Conservation (phyloP, 2,888 invertebrate species). For the Drosophila mayaguana region DNA sequence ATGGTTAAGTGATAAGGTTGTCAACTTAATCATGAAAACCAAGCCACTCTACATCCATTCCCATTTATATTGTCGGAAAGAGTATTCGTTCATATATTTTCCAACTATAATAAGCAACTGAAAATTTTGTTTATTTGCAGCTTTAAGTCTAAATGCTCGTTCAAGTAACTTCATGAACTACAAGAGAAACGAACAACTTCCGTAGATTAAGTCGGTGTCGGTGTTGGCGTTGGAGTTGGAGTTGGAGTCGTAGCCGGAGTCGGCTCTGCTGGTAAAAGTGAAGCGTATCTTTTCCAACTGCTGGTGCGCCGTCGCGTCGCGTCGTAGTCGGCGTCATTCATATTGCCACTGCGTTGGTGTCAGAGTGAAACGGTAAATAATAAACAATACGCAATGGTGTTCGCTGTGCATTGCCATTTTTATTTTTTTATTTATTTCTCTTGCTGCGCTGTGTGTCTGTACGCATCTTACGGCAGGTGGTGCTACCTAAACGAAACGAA, state of each 20-base stretch:
- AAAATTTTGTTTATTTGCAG: conserved; percentile 59
- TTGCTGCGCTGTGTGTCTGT: conserved; percentile 12
- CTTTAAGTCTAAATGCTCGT: conserved; percentile 35
- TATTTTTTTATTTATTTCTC: conserved; percentile 38
- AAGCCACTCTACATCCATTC: neutral
- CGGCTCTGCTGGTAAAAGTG: conserved; percentile 42
- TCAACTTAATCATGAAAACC: too few relatives aligned
- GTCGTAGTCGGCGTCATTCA: conserved; percentile 21
- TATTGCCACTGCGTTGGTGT: conserved; percentile 52
- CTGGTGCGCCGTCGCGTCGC: neutral
- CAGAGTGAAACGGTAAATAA: conserved; percentile 71
- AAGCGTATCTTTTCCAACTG: conserved; percentile 40
- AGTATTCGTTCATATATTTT: neutral
- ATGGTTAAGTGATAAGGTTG: neutral
- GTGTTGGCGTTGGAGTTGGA: conserved; percentile 13
- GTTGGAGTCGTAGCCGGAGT: neutral
- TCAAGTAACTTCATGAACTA: conserved; percentile 28
- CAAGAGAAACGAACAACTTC: conserved; percentile 57
- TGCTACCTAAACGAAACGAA: conserved; percentile 40
- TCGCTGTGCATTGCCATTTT: conserved; percentile 34
- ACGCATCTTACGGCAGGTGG: conserved; percentile 52
- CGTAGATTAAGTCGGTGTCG: conserved; percentile 40
- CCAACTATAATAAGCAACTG: conserved; percentile 38
- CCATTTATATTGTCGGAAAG: neutral
- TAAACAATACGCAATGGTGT: conserved; percentile 65